Conservation (phyloP, 2,888 invertebrate species). For the Sinhomidia bicolor region DNA sequence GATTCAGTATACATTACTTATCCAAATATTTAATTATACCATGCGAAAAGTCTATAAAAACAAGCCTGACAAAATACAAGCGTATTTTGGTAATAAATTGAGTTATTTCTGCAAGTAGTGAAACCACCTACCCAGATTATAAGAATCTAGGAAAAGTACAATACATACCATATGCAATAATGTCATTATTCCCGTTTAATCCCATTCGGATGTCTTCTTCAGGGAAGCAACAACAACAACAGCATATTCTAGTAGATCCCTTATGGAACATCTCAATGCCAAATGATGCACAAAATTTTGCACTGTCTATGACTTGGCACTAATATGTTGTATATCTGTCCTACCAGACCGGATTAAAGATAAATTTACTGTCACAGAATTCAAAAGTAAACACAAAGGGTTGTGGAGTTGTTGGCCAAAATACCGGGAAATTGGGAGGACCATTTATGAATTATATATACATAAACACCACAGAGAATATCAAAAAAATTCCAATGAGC, state of each 20-base stretch:
- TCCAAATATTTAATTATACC: neutral
- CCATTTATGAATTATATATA: neutral
- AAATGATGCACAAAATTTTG: neutral
- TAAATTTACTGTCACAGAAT: neutral
- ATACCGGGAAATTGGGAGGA: conserved; percentile 11
- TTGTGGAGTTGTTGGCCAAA: neutral
- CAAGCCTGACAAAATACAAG: neutral
- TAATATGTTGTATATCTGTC: neutral
- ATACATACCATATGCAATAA: neutral
- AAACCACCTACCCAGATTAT: conserved; percentile 85
- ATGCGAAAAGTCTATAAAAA: neutral
- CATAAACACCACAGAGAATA: neutral
- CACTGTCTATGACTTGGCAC: neutral
- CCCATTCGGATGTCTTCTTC: conserved; percentile 85
- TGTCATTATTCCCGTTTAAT: conserved; percentile 86
- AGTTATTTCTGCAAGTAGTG: too few relatives aligned
- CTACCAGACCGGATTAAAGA: neutral
- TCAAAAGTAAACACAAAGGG: neutral
- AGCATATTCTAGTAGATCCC: neutral
- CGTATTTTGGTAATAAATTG: neutral
- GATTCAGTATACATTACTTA: neutral
- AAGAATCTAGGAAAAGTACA: conserved; percentile 78
- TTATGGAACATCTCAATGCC: neutral
- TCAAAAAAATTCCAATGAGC: neutral
- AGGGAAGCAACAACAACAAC: neutral